Evolutionary conservation across 2,888 invertebrate species (phyloP), one percentile per base, ranked within the genome.

Genomic region (Mesodorylaimus sp.): DNA sequence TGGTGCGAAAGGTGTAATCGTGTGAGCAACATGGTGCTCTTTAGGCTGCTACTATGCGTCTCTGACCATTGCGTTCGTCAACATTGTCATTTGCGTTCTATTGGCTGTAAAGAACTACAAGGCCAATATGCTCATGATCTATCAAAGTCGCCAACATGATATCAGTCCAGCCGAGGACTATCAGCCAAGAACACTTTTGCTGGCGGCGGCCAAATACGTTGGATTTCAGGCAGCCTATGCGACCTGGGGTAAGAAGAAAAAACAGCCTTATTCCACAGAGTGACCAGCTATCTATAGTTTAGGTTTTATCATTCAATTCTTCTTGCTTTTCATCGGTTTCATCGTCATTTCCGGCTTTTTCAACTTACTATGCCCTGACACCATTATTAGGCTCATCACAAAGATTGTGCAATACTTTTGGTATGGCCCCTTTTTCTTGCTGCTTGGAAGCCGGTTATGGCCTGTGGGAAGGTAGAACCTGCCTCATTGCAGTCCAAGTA

Each of bases 161-260:
- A 32, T 32, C 16, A 7, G 10, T 10, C 7, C 7, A 32, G 7
- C 5, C 21, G 13, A 44, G 23, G n/a, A 3, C 23, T 10, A 10
- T 21, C 5, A 23, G 26, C 44, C 10, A 24, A 5, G n/a, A 10
- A 10, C 23, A 23, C 16, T 44, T 24, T 16, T 21, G 23, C 5
- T 44, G 7, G 21, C 21, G 16, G 13, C 7, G 7, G 44, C 25
- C 26, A 44, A 44, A 24, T 48, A 48, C 42, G 32, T 48, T 24
- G 48, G 42, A n/a, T 48, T 29, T 39, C 48, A 48, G 16, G 16
- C 29, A 13, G 48, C 24, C 7, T 48, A 28, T 24, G 29, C 29
- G 2, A 23, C 43, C 3, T 48, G 48, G 48, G 48, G 48, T 32
- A 32, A 7, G 32, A 32, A 32, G 16, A 10, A 7, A 10, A 10